Conservation (phyloP, 2,888 invertebrate species). For the Pteria penguin region DNA sequence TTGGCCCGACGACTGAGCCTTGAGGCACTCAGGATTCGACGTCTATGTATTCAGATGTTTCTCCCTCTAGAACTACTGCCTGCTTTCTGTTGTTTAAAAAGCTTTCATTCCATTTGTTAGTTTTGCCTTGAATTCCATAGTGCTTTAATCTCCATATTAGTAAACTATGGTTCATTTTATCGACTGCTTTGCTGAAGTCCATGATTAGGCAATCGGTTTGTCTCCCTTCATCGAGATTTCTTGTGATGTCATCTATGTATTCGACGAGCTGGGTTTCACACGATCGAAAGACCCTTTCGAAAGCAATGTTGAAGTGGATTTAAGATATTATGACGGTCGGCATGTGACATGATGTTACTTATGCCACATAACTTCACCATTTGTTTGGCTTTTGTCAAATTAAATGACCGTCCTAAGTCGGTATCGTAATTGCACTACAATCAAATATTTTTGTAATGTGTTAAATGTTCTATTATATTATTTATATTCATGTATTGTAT, state of each 20-base stretch:
- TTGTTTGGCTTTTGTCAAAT: no score
- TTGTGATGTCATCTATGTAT: constrained; percentile 5
- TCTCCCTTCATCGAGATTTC: constrained; percentile 14
- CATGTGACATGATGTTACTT: not conserved
- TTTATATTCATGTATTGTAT: no score
- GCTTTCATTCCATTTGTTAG: constrained; percentile 22
- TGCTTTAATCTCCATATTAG: constrained; percentile 17
- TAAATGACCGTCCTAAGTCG: no score
- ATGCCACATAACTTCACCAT: no score
- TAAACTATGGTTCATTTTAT: constrained; percentile 31
- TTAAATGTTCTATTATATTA: no score
- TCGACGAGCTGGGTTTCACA: not conserved
- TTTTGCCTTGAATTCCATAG: constrained; percentile 31
- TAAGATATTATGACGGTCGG: not conserved
- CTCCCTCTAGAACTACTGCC: constrained; percentile 7
- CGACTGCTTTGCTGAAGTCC: constrained; percentile 44
- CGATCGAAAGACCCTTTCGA: constrained; percentile 10
- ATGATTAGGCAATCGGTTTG: constrained; percentile 34
- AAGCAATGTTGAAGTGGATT: constrained; percentile 27
- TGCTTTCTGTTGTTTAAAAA: constrained; percentile 21
- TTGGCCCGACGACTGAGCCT: constrained; percentile 2
- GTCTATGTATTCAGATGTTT: constrained; percentile 5
- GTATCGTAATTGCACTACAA: no score
- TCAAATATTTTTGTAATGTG: no score
- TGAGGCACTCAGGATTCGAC: constrained; percentile 15